A percentile compares a stretch with the other conserved stretches of the same genome.
These are phyloP conservation scores for Chymomyza caudatula DNA, from an alignment of 2,888 invertebrate species.

Conservation along the genomic window DNA sequence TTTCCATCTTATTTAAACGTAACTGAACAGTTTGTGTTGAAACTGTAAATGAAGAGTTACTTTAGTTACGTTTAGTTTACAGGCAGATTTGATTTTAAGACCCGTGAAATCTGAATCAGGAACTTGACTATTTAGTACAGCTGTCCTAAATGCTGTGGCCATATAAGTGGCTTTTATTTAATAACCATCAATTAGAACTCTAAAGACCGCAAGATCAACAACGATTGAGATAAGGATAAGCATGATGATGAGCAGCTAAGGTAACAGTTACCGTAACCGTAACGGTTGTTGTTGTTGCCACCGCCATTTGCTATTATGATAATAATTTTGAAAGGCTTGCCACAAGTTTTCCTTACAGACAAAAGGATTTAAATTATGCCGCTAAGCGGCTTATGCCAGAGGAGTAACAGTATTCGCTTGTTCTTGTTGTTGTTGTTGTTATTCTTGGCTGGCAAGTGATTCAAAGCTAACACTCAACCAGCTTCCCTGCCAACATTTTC, in stretches of 20 bases:
- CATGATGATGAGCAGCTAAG: not conserved
- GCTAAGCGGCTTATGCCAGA: constrained; percentile 62
- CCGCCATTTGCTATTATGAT: constrained; percentile 48
- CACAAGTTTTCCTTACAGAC: constrained; percentile 58
- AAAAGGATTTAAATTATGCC: constrained; percentile 69
- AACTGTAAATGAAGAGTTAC: too few species aligned
- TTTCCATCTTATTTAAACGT: too few species aligned
- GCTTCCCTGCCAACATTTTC: constrained; percentile 33
- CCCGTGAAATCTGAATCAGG: too few species aligned
- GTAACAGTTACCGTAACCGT: not conserved
- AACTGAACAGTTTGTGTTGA: too few species aligned
- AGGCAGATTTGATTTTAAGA: too few species aligned
- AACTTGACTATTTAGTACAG: too few species aligned
- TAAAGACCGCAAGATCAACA: constrained; percentile 8
- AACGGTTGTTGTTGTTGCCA: constrained; percentile 23
- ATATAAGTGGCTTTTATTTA: not conserved
- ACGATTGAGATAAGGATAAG: not conserved
- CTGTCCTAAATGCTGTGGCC: not conserved
- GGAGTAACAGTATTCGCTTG: not conserved
- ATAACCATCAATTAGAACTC: not conserved
- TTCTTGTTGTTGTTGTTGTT: not conserved
- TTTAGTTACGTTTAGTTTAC: too few species aligned
- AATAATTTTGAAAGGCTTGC: constrained; percentile 60
- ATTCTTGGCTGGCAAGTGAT: not conserved
- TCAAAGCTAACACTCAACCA: constrained; percentile 52